Evolutionary conservation across 1,140 invertebrate species (phyloP).

Genomic region (Nasonia longicornis): DNA sequence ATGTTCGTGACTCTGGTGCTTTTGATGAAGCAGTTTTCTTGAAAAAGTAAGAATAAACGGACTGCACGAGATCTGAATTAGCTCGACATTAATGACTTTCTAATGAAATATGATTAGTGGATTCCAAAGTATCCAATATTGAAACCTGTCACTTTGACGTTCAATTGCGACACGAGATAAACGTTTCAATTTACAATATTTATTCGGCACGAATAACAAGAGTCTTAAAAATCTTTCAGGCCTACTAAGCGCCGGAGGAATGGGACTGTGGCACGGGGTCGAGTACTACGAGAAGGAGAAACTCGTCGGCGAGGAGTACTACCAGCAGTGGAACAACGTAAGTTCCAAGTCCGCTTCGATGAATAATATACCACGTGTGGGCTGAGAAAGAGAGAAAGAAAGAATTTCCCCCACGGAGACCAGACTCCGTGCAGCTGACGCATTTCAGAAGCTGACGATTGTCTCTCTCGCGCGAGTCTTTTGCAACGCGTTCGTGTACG

Average conservation of each 20-base stretch:
- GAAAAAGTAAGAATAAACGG: no score
- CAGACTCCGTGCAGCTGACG: slow-evolving; percentile 15
- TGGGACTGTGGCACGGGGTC: slow-evolving; percentile 95
- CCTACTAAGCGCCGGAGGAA: slow-evolving; percentile 88
- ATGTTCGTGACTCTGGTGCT: no score
- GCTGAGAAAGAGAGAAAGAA: background rate
- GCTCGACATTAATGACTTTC: no score
- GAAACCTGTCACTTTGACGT: no score
- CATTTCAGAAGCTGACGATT: slow-evolving; percentile 35
- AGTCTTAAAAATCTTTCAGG: slow-evolving; percentile 69
- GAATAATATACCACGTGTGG: slow-evolving; percentile 38
- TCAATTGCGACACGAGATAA: no score
- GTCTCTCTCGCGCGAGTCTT: background rate
- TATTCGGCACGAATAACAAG: background rate
- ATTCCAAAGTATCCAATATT: no score
- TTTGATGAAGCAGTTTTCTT: no score
- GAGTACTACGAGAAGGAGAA: slow-evolving; percentile 96
- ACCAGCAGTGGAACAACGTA: slow-evolving; percentile 93
- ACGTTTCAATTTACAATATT: background rate
- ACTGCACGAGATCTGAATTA: no score
- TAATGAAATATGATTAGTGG: no score
- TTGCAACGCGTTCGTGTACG: background rate
- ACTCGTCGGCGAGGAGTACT: slow-evolving; percentile 89
- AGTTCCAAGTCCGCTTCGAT: slow-evolving; percentile 62
- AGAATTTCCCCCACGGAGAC: slow-evolving; percentile 17